Conservation (phyloP, 2,888 invertebrate species). For the Drosophila tripunctata region DNA sequence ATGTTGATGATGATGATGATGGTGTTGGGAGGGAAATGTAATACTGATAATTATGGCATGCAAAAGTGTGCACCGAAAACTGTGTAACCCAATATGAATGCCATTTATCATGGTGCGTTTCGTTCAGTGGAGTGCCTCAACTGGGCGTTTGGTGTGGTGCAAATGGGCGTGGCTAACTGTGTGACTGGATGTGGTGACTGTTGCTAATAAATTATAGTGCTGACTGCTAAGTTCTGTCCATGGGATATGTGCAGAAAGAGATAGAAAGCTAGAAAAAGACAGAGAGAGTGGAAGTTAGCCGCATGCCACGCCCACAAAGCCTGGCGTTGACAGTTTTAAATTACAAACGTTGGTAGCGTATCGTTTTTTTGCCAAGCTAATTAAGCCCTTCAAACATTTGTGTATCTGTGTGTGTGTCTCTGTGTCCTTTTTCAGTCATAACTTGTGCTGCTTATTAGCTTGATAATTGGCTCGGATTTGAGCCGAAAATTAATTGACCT, state of each 20-base stretch:
- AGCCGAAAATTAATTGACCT: conserved; percentile 28
- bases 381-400: conserved; percentile 65
- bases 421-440: conserved; percentile 49
- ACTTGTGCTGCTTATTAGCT: conserved; percentile 56
- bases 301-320: conserved; percentile 16
- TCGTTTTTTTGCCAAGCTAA: conserved; percentile 47
- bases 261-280: not conserved
- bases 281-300: not conserved
- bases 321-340: conserved; percentile 79
- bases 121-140: conserved; percentile 37
- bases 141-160: conserved; percentile 7
- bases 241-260: conserved; percentile 54
- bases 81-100: conserved; percentile 79
- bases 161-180: conserved; percentile 35
- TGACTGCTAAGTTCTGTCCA: conserved; percentile 34
- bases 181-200: conserved; percentile 70
- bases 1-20: conserved; percentile 4
- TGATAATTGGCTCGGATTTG: conserved; percentile 67
- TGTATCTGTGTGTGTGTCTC: conserved; percentile 57
- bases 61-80: conserved; percentile 55
- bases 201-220: conserved; percentile 76
- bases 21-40: conserved; percentile 35
- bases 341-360: conserved; percentile 68
- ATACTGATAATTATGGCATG: conserved; percentile 54
- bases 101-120: conserved; percentile 72